Percentiles rank a stretch among this genome's conserved stretches.
Evolutionary conservation across 37 sponge, comb jelly and placozoan genomes (phyloP).

Genomic region (Trichoplax adhaerens): DNA sequence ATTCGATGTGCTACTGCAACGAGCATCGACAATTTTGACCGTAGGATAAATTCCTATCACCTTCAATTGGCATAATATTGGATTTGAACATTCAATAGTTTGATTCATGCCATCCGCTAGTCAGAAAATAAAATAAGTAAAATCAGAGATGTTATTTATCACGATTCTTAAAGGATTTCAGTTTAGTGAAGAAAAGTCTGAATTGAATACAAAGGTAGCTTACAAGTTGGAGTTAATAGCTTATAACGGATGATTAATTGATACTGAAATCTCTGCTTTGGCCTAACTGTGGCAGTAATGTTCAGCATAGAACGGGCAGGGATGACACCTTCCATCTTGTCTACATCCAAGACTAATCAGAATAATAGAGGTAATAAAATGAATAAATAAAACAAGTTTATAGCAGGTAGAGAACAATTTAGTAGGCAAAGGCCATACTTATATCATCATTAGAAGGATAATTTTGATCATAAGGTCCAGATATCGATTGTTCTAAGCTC

Average conservation of each 20-base stretch:
- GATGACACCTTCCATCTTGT: conserved; percentile 21
- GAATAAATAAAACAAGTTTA: background rate
- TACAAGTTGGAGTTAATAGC: conserved; percentile 1
- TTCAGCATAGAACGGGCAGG: conserved; percentile 11
- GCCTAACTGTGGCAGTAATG: conserved; percentile 28
- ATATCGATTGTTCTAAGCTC: background rate
- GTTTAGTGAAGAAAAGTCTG: too few species aligned
- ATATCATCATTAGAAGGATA: background rate
- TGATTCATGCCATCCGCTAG: too few species aligned
- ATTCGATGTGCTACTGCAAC: background rate
- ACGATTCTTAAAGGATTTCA: too few species aligned
- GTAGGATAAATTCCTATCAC: conserved; percentile 46
- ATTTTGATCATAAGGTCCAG: too few species aligned
- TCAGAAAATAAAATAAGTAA: too few species aligned
- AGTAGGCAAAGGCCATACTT: conserved; percentile 1
- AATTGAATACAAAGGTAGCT: too few species aligned
- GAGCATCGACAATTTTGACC: conserved; percentile 39
- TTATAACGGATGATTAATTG: conserved; percentile 18
- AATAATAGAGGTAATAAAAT: background rate
- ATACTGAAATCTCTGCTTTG: conserved; percentile 6
- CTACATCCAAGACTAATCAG: conserved; percentile 15
- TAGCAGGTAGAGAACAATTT: background rate
- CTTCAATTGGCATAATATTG: too few species aligned
- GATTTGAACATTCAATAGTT: too few species aligned
- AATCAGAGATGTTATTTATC: too few species aligned